phyloP scores from a whole-genome alignment of 1,140 invertebrate genomes.

The Asbolus verrucosus region DNA sequence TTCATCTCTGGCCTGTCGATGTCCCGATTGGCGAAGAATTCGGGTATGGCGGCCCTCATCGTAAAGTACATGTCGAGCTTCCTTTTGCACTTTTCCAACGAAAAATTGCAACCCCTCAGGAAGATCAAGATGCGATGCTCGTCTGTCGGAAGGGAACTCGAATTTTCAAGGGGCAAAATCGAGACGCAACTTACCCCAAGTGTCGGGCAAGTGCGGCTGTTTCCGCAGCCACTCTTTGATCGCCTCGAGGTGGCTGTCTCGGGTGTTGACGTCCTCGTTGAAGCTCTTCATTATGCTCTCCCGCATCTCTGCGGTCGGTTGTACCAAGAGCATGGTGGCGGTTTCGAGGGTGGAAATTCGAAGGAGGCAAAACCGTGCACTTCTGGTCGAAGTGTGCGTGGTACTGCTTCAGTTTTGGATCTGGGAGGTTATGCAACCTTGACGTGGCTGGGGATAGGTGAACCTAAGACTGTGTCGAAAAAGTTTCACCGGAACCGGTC shows the following conservation, averaged over 20 bases:
- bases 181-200: constrained; percentile 70
- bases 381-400: too few relatives aligned
- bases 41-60: constrained; percentile 82
- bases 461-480: too few relatives aligned
- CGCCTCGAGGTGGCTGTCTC: constrained; percentile 73
- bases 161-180: too few relatives aligned
- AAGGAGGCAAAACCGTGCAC: too few relatives aligned
- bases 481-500: too few relatives aligned
- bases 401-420: too few relatives aligned
- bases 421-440: too few relatives aligned
- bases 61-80: constrained; percentile 82
- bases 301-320: constrained; percentile 79
- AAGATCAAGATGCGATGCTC: constrained; percentile 72
- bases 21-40: constrained; percentile 82
- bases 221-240: constrained; percentile 78
- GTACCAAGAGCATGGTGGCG: constrained; percentile 76
- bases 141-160: too few relatives aligned
- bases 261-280: constrained; percentile 77
- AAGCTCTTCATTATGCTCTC: constrained; percentile 79
- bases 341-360: too few relatives aligned
- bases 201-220: constrained; percentile 80
- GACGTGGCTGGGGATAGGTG: too few relatives aligned
- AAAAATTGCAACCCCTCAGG: constrained; percentile 82
- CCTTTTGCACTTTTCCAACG: constrained; percentile 79
- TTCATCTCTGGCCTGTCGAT: constrained; percentile 68